Percentiles rank a stretch among this genome's conserved stretches.
Evolutionary conservation across 2,888 invertebrate species (phyloP).

Genomic region (Harpalus rufipes): DNA sequence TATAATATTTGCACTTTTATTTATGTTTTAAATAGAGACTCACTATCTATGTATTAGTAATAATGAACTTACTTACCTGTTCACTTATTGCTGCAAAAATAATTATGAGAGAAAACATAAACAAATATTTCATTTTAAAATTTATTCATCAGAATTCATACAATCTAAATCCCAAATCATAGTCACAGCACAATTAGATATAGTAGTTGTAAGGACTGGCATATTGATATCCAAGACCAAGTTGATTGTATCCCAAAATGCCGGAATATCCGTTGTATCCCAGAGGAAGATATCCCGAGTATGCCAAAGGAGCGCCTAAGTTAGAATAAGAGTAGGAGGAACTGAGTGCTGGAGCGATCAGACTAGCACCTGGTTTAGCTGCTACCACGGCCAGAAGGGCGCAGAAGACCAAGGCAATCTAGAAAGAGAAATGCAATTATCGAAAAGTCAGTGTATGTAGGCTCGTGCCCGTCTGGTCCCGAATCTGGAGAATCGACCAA

Average conservation of each 20-base stretch:
- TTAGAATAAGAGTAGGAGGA: conserved; percentile 68
- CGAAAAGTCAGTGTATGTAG: not conserved
- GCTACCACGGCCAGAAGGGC: conserved; percentile 65
- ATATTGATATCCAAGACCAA: conserved; percentile 22
- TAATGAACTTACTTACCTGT: too few relatives aligned
- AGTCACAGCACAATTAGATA: conserved; percentile 12
- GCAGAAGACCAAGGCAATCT: conserved; percentile 50
- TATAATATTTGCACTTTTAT: too few relatives aligned
- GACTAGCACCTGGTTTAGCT: conserved; percentile 65
- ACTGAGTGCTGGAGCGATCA: conserved; percentile 56
- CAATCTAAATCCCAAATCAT: conserved; percentile 14
- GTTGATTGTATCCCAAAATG: conserved; percentile 17
- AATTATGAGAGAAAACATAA: not conserved
- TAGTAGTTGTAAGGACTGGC: conserved; percentile 29
- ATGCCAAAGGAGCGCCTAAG: conserved; percentile 74
- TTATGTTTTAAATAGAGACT: too few relatives aligned
- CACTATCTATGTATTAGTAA: too few relatives aligned
- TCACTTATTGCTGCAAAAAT: not conserved
- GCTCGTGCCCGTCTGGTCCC: too few relatives aligned
- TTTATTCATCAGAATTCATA: conserved; percentile 1
- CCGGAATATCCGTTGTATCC: conserved; percentile 49
- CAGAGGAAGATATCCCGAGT: conserved; percentile 48
- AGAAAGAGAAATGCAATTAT: not conserved
- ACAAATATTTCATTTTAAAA: conserved; percentile 8
- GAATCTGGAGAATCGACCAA: too few relatives aligned